Conservation (phyloP, 2,797 vertebrate genomes). For the Enteromius paludinosus region DNA sequence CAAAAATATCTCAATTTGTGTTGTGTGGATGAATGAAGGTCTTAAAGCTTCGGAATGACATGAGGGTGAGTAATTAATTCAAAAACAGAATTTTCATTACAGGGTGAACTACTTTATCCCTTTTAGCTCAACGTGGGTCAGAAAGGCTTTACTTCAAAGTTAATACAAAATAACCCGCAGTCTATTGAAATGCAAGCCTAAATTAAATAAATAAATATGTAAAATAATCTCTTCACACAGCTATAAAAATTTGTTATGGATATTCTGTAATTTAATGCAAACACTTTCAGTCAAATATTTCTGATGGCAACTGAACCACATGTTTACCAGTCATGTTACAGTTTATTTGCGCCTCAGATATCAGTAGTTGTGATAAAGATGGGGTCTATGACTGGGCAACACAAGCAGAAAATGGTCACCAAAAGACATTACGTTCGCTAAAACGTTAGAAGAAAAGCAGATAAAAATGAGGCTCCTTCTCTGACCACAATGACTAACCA, state of each 20-base stretch:
- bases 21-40: not conserved
- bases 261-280: not conserved
- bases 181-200: constrained; percentile 69
- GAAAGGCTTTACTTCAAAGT: constrained; percentile 72
- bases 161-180: constrained; percentile 72
- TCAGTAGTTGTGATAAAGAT: constrained; percentile 49
- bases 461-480: constrained; percentile 39
- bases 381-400: constrained; percentile 42
- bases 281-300: not conserved
- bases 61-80: not conserved
- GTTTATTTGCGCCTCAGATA: constrained; percentile 34
- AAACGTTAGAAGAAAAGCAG: constrained; percentile 37
- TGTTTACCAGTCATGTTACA: constrained; percentile 43
- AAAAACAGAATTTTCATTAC: not conserved
- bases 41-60: not conserved
- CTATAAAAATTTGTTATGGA: not conserved
- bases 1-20: not conserved
- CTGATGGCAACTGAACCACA: not conserved
- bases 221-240: not conserved
- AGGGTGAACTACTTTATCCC: not conserved
- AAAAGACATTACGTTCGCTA: constrained; percentile 45
- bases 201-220: not conserved
- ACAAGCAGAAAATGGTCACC: constrained; percentile 49
- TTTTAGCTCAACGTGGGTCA: constrained; percentile 73
- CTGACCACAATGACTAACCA: constrained; percentile 57